phyloP scores from a whole-genome alignment of 1,140 invertebrate species.

The Camponotus vicinus region DNA sequence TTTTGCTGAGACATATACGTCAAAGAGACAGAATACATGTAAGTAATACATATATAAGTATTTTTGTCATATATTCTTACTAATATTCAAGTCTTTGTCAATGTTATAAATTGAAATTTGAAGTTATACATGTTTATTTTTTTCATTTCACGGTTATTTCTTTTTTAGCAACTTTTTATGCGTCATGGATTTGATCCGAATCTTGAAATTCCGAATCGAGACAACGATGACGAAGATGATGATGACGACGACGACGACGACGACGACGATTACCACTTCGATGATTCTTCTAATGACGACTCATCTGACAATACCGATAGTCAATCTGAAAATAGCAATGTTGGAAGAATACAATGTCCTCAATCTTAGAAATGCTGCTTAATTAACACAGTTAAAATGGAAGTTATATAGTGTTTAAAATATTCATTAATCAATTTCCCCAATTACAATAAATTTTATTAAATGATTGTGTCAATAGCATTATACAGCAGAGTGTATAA shows the following conservation, averaged over 20 bases:
- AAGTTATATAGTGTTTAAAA: slow-evolving; percentile 25
- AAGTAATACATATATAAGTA: slow-evolving; percentile 28
- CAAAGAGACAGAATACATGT: slow-evolving; percentile 79
- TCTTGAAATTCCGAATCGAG: slow-evolving; percentile 40
- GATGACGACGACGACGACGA: slow-evolving; percentile 44
- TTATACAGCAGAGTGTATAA: slow-evolving; percentile 36
- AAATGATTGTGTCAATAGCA: slow-evolving; percentile 38
- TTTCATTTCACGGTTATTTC: neutral
- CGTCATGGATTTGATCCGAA: neutral
- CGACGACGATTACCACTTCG: slow-evolving; percentile 37
- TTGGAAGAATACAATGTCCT: slow-evolving; percentile 59
- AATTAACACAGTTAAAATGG: neutral
- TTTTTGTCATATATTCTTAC: slow-evolving; percentile 16
- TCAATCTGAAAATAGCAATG: slow-evolving; percentile 53
- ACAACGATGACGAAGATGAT: slow-evolving; percentile 51
- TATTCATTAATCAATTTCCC: slow-evolving; percentile 32
- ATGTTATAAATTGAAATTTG: neutral
- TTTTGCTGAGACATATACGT: slow-evolving; percentile 87
- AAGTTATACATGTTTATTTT: neutral
- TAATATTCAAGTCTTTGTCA: neutral
- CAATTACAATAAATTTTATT: slow-evolving; percentile 40
- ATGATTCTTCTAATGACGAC: slow-evolving; percentile 61
- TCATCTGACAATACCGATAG: slow-evolving; percentile 65
- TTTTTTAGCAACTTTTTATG: slow-evolving; percentile 21
- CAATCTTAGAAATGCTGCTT: slow-evolving; percentile 60